Conservation (phyloP, 2,113 vertebrate genomes). For the Calyptommatus sinebrachiatus region DNA sequence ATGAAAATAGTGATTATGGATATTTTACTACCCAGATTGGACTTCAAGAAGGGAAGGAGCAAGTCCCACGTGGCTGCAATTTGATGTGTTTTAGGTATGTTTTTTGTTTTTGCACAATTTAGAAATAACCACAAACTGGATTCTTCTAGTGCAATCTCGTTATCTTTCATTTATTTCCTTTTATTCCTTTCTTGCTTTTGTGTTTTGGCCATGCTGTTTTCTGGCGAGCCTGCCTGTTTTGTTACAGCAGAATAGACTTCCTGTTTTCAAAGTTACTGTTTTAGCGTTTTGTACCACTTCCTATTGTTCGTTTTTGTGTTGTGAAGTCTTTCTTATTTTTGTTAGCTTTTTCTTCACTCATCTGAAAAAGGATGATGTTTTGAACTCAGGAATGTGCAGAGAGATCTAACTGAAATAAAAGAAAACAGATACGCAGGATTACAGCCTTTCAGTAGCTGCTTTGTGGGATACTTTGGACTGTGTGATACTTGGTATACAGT, state of each 20-base stretch:
- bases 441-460: background rate
- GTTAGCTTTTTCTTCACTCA: background rate
- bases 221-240: background rate
- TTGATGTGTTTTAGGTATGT: slow-evolving; percentile 7
- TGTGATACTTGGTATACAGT: background rate
- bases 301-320: background rate
- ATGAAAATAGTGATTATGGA: background rate
- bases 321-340: background rate
- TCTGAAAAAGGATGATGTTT: background rate
- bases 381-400: background rate
- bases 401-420: background rate
- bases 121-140: background rate
- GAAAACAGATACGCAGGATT: background rate
- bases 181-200: background rate
- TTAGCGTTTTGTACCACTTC: background rate
- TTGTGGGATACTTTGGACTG: background rate
- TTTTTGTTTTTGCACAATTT: background rate
- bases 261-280: background rate
- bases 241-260: background rate
- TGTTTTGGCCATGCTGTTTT: background rate
- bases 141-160: background rate
- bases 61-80: background rate
- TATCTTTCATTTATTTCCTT: background rate
- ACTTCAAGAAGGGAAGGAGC: background rate
- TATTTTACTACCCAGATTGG: background rate